A percentile compares a stretch with the other conserved stretches of the same genome.
These are phyloP conservation scores for Leptothorax acervorum DNA, from an alignment of 2,888 invertebrate species.

Conservation along the genomic window DNA sequence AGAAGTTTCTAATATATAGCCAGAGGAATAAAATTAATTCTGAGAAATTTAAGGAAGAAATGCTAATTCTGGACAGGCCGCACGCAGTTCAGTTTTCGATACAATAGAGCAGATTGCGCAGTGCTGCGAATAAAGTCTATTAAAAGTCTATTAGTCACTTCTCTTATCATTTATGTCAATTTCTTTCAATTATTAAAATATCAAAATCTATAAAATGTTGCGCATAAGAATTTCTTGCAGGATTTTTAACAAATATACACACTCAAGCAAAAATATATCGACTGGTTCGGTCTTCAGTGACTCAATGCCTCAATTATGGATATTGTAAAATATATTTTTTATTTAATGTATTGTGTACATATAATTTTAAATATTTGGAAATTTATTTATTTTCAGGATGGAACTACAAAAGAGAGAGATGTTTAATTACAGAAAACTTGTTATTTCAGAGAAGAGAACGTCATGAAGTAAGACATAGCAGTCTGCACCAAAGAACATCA, in stretches of 20 bases:
- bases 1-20: too few relatives aligned
- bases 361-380: neutral
- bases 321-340: slow-evolving; percentile 2
- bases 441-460: too few relatives aligned
- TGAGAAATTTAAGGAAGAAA: too few relatives aligned
- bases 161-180: neutral
- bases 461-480: too few relatives aligned
- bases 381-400: neutral
- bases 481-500: neutral
- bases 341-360: neutral
- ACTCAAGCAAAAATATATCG: neutral
- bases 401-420: neutral
- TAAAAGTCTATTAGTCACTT: neutral
- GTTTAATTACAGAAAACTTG: neutral
- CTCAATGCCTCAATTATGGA: neutral
- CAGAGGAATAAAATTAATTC: too few relatives aligned
- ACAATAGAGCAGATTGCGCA: too few relatives aligned
- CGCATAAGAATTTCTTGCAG: neutral
- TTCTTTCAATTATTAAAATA: neutral
- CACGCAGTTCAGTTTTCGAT: too few relatives aligned
- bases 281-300: neutral
- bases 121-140: neutral
- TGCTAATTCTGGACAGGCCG: too few relatives aligned
- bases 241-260: neutral
- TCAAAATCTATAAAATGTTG: neutral